A percentile compares a stretch with the other conserved stretches of the same genome.
Evolutionary conservation across 1,140 invertebrate species (phyloP).

Genomic region (Eriosoma lanigerum): DNA sequence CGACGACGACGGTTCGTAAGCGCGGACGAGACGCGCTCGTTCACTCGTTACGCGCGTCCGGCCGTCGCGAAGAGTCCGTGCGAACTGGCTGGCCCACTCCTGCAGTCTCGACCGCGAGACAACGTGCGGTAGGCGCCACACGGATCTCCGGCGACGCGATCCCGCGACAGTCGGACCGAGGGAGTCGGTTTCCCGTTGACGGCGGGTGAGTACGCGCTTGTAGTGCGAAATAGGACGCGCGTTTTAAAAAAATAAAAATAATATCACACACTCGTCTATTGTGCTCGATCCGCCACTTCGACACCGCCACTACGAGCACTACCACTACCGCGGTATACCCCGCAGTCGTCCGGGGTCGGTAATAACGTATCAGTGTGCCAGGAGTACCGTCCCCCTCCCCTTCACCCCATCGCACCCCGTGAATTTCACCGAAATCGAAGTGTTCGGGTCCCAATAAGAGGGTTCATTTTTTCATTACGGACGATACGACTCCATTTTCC

Average conservation of each 20-base stretch:
- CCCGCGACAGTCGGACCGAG: neutral
- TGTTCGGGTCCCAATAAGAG: too few species aligned
- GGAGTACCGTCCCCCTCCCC: neutral
- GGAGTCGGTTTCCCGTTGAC: neutral
- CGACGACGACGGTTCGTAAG: neutral
- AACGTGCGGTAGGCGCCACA: constrained; percentile 32
- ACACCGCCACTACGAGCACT: too few species aligned
- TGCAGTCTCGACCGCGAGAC: neutral
- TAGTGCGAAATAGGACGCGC: too few species aligned
- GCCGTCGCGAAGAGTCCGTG: neutral
- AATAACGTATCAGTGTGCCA: constrained; percentile 20
- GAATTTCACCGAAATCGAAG: neutral
- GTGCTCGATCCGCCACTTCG: neutral
- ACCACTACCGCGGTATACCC: neutral
- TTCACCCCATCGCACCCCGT: too few species aligned
- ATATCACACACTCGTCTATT: constrained; percentile 17
- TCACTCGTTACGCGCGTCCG: neutral
- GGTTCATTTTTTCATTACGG: too few species aligned
- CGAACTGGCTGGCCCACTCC: constrained; percentile 11
- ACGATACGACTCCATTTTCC: too few species aligned
- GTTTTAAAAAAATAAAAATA: too few species aligned
- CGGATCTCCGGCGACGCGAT: constrained; percentile 9
- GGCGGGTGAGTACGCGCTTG: too few species aligned
- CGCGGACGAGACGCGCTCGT: neutral
- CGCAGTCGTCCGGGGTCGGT: neutral